A percentile compares a stretch with the other conserved stretches of the same genome.
Evolutionary conservation across 2,113 vertebrate genomes (phyloP).

Genomic region (Podarcis cretensis): DNA sequence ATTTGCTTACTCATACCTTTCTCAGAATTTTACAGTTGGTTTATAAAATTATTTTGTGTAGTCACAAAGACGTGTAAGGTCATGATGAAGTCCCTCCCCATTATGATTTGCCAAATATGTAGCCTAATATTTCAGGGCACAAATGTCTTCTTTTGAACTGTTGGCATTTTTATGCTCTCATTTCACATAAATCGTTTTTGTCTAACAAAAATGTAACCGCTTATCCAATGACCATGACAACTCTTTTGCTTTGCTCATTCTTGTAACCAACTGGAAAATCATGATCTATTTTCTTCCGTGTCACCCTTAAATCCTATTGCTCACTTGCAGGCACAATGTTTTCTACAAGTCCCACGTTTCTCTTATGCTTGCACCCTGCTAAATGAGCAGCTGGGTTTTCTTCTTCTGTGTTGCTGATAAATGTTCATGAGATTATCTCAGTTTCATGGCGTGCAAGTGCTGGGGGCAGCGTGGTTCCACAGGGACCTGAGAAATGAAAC

Average conservation of each 20-base stretch:
- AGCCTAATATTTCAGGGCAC: background rate
- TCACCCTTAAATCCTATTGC: background rate
- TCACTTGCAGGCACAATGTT: background rate
- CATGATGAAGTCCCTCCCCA: background rate
- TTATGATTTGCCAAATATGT: background rate
- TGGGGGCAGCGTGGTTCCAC: conserved; percentile 87
- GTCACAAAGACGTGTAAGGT: background rate
- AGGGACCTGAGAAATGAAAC: conserved; percentile 91
- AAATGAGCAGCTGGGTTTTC: background rate
- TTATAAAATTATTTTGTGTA: background rate
- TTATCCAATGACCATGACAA: background rate
- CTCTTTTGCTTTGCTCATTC: background rate
- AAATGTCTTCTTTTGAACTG: background rate
- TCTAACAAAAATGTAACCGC: background rate
- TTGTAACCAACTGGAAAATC: background rate
- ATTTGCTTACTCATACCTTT: background rate
- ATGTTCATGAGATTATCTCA: conserved; percentile 76
- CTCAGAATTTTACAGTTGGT: background rate
- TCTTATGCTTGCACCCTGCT: background rate
- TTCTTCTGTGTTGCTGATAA: background rate
- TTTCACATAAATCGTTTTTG: background rate
- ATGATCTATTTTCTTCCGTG: background rate
- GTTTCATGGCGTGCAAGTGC: conserved; percentile 86
- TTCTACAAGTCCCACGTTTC: background rate
- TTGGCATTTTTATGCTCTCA: background rate